A percentile compares a stretch with the other conserved stretches of the same genome.
Conservation (phyloP, 2,888 invertebrate species). For the Dicycla oo region DNA sequence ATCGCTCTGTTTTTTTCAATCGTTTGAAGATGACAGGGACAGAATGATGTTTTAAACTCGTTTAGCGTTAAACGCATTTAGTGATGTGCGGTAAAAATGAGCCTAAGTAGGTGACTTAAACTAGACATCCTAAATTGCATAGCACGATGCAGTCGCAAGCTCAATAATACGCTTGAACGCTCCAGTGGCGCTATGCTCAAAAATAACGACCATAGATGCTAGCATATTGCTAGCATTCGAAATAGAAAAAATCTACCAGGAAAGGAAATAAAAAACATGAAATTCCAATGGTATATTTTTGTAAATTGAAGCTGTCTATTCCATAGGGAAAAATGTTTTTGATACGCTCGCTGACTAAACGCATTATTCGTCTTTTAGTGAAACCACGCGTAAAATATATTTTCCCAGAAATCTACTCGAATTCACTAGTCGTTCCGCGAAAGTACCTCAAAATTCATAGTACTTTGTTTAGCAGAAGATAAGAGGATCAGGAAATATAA, state of each 20-base stretch:
- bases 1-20: too few relatives aligned
- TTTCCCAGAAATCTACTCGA: neutral
- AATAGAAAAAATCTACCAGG: neutral
- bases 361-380: constrained; percentile 12
- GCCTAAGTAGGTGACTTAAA: neutral
- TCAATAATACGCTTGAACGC: constrained; percentile 21
- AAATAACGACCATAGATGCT: constrained; percentile 15
- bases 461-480: neutral
- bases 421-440: neutral
- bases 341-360: constrained; percentile 26
- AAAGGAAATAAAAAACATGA: constrained; percentile 4
- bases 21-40: too few relatives aligned
- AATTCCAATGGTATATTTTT: neutral
- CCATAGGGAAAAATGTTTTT: constrained; percentile 12
- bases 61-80: too few relatives aligned
- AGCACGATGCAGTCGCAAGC: neutral
- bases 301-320: neutral
- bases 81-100: too few relatives aligned
- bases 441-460: constrained; percentile 1
- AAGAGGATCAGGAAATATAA: constrained; percentile 10
- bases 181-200: neutral
- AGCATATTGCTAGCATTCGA: neutral
- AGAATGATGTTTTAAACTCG: too few relatives aligned
- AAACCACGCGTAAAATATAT: constrained; percentile 24
- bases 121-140: constrained; percentile 4